Percentiles rank a stretch among this genome's conserved stretches.
Evolutionary conservation across 2,888 invertebrate species (phyloP).

Genomic region (Globia sparganii): DNA sequence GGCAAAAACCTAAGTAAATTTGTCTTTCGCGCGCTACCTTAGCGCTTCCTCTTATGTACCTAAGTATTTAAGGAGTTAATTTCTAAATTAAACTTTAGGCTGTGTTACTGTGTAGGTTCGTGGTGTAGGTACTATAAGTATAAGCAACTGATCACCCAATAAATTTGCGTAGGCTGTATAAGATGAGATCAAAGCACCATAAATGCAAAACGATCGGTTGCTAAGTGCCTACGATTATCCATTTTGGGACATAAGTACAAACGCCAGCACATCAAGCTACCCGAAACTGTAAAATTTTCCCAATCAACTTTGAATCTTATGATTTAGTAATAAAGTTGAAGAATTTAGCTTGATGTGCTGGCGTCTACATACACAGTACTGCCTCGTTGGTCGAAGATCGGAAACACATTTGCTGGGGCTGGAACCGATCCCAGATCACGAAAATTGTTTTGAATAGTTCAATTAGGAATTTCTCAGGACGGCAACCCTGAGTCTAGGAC

Average conservation of each 20-base stretch:
- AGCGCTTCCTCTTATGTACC: not conserved
- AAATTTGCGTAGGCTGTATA: not conserved
- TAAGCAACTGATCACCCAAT: conserved; percentile 8
- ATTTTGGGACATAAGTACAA: not conserved
- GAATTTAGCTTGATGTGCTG: too few species aligned
- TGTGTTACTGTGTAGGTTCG: too few species aligned
- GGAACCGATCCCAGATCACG: not conserved
- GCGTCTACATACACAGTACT: not conserved
- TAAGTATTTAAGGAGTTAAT: not conserved
- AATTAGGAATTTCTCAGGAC: not conserved
- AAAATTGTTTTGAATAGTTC: not conserved
- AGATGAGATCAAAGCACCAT: not conserved
- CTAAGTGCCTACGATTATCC: not conserved
- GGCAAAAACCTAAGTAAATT: too few species aligned
- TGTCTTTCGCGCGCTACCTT: not conserved
- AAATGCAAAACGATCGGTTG: not conserved
- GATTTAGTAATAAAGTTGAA: too few species aligned
- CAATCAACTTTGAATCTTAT: too few species aligned
- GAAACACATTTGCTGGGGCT: not conserved
- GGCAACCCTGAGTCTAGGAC: not conserved
- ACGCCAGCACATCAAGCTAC: too few species aligned
- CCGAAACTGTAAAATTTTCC: too few species aligned
- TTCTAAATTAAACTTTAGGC: not conserved
- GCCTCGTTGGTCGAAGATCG: not conserved
- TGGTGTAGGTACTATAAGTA: not conserved